Evolutionary conservation across 2,888 invertebrate genomes (phyloP).

Genomic region (Standfussiana lucernea): DNA sequence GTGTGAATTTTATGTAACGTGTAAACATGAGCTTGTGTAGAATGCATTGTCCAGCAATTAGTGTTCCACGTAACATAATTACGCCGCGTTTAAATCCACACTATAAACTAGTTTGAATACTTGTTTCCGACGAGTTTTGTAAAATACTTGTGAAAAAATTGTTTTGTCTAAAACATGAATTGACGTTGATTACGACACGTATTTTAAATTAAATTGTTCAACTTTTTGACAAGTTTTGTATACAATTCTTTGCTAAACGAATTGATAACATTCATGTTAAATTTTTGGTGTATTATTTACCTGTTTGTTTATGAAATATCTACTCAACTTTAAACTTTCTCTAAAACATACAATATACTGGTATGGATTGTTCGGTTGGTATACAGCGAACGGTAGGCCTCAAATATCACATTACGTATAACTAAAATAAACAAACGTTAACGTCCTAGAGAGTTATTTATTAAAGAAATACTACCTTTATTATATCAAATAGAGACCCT

Average conservation of each 20-base stretch:
- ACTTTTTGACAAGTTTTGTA: background rate
- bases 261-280: background rate
- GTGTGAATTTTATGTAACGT: slow-evolving; percentile 23
- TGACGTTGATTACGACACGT: background rate
- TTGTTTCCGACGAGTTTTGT: background rate
- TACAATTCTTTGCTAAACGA: background rate
- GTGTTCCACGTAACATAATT: background rate
- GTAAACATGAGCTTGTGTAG: background rate
- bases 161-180: background rate
- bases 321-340: background rate
- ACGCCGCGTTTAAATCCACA: background rate
- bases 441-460: slow-evolving; percentile 12
- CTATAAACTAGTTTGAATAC: background rate
- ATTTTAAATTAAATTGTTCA: background rate
- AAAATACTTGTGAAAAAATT: background rate
- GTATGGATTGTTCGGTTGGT: background rate
- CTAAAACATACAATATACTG: background rate
- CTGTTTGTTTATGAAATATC: background rate
- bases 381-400: background rate
- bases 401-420: background rate
- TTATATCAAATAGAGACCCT: background rate
- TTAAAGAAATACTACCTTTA: slow-evolving; percentile 14
- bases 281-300: background rate
- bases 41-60: slow-evolving; percentile 9
- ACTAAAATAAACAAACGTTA: slow-evolving; percentile 13